Evolutionary conservation across 2,113 vertebrate species (phyloP).

Genomic region (Solenodon paradoxus): DNA sequence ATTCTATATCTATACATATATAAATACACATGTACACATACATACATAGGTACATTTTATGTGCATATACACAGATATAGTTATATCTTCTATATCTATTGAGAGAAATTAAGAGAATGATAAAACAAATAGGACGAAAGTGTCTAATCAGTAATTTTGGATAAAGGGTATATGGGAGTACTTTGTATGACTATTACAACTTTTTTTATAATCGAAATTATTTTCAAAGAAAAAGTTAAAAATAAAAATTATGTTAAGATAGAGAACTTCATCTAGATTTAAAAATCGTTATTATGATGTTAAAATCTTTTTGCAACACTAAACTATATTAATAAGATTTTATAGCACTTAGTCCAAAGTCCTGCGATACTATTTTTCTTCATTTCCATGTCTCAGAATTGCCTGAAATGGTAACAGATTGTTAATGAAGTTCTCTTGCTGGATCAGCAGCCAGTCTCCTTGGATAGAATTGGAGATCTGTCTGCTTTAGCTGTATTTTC

Average conservation of each 20-base stretch:
- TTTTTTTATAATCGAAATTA: background rate
- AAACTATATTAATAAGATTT: background rate
- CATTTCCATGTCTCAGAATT: background rate
- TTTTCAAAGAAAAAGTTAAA: background rate
- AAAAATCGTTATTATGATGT: background rate
- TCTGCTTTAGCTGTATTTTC: background rate
- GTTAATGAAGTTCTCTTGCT: conserved; percentile 5
- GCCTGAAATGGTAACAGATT: background rate
- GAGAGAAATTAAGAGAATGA: background rate
- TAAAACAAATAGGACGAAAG: background rate
- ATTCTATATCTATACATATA: background rate
- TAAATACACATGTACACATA: no score
- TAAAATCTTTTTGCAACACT: background rate
- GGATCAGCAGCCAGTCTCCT: background rate
- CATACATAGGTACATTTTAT: background rate
- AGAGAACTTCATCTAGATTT: background rate
- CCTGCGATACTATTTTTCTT: background rate
- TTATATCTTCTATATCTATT: background rate
- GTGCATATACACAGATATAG: background rate
- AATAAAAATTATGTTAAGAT: background rate
- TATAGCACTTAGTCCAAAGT: background rate
- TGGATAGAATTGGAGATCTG: background rate
- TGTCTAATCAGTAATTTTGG: background rate
- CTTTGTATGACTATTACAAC: background rate
- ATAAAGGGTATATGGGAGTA: background rate